These are phyloP conservation scores for Apamea sordens DNA, from an alignment of 2,888 invertebrate genomes.

Conservation along the genomic window DNA sequence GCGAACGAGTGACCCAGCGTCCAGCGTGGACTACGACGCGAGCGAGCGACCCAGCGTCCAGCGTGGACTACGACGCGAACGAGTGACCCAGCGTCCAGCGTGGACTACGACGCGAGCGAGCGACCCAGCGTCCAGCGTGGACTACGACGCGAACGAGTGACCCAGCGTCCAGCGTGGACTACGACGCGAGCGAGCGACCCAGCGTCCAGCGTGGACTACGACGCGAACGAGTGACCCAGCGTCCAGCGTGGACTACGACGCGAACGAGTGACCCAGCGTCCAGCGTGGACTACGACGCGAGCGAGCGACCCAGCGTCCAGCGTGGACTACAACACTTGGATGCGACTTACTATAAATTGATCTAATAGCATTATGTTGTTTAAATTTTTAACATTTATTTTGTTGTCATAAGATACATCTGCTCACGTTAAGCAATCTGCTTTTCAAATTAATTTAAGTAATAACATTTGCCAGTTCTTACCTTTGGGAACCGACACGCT, in stretches of 20 bases:
- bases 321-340: background rate
- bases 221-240: background rate
- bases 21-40: no score
- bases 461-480: background rate
- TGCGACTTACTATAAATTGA: background rate
- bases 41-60: no score
- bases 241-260: no score
- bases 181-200: background rate
- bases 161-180: no score
- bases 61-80: no score
- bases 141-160: no score
- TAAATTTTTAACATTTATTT: background rate
- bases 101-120: background rate
- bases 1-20: background rate
- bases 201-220: no score
- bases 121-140: background rate
- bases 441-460: background rate
- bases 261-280: no score
- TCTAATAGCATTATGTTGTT: background rate
- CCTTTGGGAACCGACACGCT: background rate
- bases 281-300: no score
- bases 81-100: background rate
- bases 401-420: no score
- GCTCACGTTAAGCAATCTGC: background rate
- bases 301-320: background rate